phyloP scores from a whole-genome alignment of 2,113 vertebrate species.

The Corapipo altera region DNA sequence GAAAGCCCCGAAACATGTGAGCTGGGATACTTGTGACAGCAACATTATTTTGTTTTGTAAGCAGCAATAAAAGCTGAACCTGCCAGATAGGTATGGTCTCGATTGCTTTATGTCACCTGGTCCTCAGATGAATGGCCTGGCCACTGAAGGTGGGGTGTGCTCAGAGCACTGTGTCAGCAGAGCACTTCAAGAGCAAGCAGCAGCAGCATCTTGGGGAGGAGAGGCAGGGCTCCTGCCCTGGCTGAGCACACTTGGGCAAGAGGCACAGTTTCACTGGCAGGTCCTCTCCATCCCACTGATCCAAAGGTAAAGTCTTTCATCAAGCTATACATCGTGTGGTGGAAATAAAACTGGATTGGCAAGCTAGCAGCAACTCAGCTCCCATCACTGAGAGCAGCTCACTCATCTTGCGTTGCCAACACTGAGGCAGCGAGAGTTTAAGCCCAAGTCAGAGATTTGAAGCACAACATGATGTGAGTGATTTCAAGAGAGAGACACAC shows the following conservation, averaged over 20 bases:
- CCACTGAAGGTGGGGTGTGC: background rate
- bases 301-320: background rate
- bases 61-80: background rate
- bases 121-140: background rate
- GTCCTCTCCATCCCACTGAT: background rate
- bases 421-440: background rate
- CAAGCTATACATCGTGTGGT: accelerated
- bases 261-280: background rate
- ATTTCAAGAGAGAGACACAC: slow-evolving; percentile 6
- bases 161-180: background rate
- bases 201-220: background rate
- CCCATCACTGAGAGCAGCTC: background rate
- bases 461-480: background rate
- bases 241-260: accelerated
- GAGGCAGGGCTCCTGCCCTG: background rate
- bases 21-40: background rate
- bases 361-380: background rate
- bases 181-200: background rate
- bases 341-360: background rate
- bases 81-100: background rate
- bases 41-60: background rate
- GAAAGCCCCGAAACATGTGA: background rate
- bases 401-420: background rate
- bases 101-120: background rate
- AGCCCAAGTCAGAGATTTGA: background rate